Evolutionary conservation across 1,140 invertebrate genomes (phyloP), one percentile per base, ranked within the genome.

Genomic region (Nephotettix cincticeps): DNA sequence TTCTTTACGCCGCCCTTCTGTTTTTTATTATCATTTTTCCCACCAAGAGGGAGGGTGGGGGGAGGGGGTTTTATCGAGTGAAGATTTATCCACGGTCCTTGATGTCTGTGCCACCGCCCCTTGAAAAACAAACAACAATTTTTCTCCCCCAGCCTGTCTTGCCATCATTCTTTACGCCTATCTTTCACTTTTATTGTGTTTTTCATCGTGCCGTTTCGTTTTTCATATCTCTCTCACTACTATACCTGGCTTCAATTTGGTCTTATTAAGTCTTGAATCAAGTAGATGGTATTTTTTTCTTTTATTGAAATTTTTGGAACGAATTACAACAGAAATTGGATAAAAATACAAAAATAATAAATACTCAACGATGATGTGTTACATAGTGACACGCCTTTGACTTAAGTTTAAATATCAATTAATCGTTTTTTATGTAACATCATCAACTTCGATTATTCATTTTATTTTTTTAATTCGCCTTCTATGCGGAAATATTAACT

Each of bases 21-120:
- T 54, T 71, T 65, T 63, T 71, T 71, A 64, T 71, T 65, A 64
- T 71, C 63, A 64, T 71, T 71, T 66, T 65, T 66, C 70, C 29
- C 27, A 0, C 43, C n/a, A 11, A 36, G 32, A 51, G 47, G 45
- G 67, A 9, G n/a, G 36, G 29, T n/a, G 32, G 32, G 68, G 47
- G 45, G 67, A 9, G n/a, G 36, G 36, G 27, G n/a, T 69, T 69
- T 69, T 69, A 69, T 69, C 29, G 68, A 32, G 68, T 69, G 68
- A 69, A 69, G 68, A 69, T 69, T 69, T 69, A 69, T 69, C 68
- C 68, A 2, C 19, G 29, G 17, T 27, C 58, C 54, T 69, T 69
- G 68, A 69, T 69, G 68, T 47, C 28, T 29, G 36, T 23, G 27
- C 56, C 56, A 61, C 56, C 56, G 56, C 56, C 56, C 56, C 56